Evolutionary conservation across 2,797 vertebrate genomes (phyloP).

Genomic region (Phylloscopus collybita): DNA sequence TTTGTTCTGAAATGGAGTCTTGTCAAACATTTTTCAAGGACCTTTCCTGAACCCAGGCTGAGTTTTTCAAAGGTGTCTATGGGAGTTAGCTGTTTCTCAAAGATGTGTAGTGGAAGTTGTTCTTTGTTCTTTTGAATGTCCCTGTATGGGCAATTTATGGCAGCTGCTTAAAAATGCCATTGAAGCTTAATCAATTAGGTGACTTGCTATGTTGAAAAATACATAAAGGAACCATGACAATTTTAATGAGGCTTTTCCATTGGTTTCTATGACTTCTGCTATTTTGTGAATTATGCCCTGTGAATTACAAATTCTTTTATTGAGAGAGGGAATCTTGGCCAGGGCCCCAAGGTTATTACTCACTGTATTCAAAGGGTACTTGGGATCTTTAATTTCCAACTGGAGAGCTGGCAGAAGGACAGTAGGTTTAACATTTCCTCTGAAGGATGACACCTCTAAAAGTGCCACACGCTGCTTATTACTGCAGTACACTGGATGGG

Average conservation of each 20-base stretch:
- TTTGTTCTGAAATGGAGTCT: not conserved
- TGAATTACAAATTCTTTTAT: conserved; percentile 23
- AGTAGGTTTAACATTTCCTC: conserved; percentile 48
- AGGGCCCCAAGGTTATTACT: conserved; percentile 43
- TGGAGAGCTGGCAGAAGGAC: conserved; percentile 54
- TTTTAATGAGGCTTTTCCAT: conserved; percentile 32
- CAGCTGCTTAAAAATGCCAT: conserved; percentile 3
- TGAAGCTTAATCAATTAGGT: not conserved
- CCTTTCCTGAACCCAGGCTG: not conserved
- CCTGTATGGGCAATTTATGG: not conserved
- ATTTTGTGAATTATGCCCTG: conserved; percentile 2
- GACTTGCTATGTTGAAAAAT: conserved; percentile 12
- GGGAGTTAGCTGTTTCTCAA: not conserved
- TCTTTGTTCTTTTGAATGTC: not conserved
- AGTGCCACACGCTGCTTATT: conserved; percentile 53
- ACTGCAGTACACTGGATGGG: conserved; percentile 26
- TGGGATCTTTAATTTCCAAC: conserved; percentile 63
- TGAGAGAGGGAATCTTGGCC: conserved; percentile 26
- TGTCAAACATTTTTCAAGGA: not conserved
- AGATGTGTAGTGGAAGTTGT: not conserved
- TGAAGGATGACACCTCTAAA: conserved; percentile 63
- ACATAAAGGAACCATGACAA: not conserved
- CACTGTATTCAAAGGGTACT: conserved; percentile 37
- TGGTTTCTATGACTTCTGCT: conserved; percentile 22
- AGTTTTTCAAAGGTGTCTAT: not conserved